Evolutionary conservation across 2,888 invertebrate genomes (phyloP), one percentile per base, ranked within the genome.

Genomic region (Mythimna loreyi): DNA sequence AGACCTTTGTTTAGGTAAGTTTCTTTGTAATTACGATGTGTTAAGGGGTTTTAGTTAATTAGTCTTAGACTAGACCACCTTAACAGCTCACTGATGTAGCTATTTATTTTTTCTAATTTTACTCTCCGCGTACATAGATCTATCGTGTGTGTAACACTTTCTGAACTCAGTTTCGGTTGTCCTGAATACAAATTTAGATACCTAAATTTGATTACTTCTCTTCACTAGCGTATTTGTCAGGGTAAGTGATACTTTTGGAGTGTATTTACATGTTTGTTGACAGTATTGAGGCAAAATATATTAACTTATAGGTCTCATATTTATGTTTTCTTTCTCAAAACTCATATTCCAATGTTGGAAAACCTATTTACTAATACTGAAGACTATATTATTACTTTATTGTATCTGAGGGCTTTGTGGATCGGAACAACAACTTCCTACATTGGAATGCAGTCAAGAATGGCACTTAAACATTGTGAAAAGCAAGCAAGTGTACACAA

Each of bases 141-240:
- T 70, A 80, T 52, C 67, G 69, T 65, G 62, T 72, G 82, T 83
- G 86, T 85, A 77, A 86, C 83, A 86, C 86, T 84, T 86, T 86
- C 80, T 72, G 79, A 72, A 68, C 64, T 73, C 68, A 16, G 69
- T 72, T 82, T 84, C 67, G 65, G 62, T 62, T 82, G 82, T 82
- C 82, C 84, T 78, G 72, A 78, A 84, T 84, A 82, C 76, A 69
- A 78, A 84, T 82, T 75, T 84, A 84, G 75, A 75, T 67, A 63
- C 63, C 1, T 62, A 19, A 19, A 56, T 40, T 28, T 59, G 36
- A 70, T 68, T 68, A 61, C 50, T 66, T 64, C 28, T 60, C 43
- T 59, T 53, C 45, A 43, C 25, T 23, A 21, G 23, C 19, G 19
- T 53, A 63, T 47, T 59, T 53, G 23, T 52, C 33, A 33, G 13